Conservation (phyloP, 2,888 invertebrate genomes). For the Zootermopsis nevadensis region DNA sequence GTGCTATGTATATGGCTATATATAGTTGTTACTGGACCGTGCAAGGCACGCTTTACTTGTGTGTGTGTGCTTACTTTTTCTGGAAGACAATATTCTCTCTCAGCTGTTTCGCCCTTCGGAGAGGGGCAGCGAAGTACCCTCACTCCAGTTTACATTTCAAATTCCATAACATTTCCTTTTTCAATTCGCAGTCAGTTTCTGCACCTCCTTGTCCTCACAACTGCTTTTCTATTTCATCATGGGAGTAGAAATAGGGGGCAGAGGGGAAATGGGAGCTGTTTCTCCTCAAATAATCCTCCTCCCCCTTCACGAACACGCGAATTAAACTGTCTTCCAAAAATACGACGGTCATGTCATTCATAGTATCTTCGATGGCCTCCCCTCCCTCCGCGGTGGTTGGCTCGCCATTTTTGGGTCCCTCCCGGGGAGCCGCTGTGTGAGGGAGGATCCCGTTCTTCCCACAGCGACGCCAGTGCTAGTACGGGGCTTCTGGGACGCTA, state of each 20-base stretch:
- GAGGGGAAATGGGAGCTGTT: background rate
- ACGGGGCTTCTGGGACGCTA: slow-evolving; percentile 41
- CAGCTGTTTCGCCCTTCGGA: background rate
- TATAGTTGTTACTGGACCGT: too few species aligned
- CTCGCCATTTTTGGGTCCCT: slow-evolving; percentile 51
- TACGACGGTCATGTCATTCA: slow-evolving; percentile 17
- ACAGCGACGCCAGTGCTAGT: slow-evolving; percentile 49
- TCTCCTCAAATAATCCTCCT: background rate
- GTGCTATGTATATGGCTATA: too few species aligned
- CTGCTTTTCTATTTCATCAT: too few species aligned
- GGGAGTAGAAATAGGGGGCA: background rate
- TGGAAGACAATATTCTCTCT: background rate
- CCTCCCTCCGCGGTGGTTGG: slow-evolving; percentile 30
- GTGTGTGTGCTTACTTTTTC: background rate
- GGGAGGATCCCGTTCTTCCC: slow-evolving; percentile 26
- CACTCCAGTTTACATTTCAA: background rate
- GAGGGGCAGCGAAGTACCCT: background rate
- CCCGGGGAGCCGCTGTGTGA: slow-evolving; percentile 45
- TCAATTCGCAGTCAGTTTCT: too few species aligned
- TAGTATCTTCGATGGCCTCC: background rate
- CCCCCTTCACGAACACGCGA: slow-evolving; percentile 43
- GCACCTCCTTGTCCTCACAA: too few species aligned
- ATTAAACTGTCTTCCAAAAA: slow-evolving; percentile 48
- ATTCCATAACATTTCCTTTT: too few species aligned
- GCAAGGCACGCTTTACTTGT: too few species aligned